Evolutionary conservation across 2,797 vertebrate species (phyloP).

Genomic region (Antrozous pallidus): DNA sequence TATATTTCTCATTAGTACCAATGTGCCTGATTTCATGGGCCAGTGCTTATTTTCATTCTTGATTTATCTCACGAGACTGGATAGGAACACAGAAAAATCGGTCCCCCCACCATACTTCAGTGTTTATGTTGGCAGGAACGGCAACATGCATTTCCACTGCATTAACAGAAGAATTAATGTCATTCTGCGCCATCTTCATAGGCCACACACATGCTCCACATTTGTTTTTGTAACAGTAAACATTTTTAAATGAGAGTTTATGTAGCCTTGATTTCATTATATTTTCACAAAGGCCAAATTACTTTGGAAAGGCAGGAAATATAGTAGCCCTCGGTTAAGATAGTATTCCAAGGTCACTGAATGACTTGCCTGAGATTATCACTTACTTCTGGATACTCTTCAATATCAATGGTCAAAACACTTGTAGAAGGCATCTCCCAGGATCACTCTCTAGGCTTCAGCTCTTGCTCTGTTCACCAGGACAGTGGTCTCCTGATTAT

Average conservation of each 20-base stretch:
- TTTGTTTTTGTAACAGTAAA: neutral
- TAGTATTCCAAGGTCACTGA: neutral
- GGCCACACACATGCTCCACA: neutral
- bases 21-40: constrained; percentile 17
- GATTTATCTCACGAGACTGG: neutral
- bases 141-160: neutral
- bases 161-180: neutral
- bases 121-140: constrained; percentile 7
- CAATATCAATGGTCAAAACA: neutral
- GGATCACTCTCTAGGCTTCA: neutral
- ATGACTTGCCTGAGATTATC: neutral
- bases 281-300: neutral
- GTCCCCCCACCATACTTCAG: neutral
- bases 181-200: neutral
- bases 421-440: neutral
- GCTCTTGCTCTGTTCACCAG: neutral
- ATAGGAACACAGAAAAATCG: neutral
- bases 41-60: neutral
- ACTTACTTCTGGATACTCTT: neutral
- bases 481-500: neutral
- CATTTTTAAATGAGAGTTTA: neutral
- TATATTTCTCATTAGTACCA: neutral
- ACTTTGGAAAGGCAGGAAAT: neutral
- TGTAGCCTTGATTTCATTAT: neutral
- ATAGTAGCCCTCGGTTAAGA: neutral